Evolutionary conservation across 2,113 vertebrate species (phyloP), one percentile per base, ranked within the genome.

Genomic region (Lonchura striata): DNA sequence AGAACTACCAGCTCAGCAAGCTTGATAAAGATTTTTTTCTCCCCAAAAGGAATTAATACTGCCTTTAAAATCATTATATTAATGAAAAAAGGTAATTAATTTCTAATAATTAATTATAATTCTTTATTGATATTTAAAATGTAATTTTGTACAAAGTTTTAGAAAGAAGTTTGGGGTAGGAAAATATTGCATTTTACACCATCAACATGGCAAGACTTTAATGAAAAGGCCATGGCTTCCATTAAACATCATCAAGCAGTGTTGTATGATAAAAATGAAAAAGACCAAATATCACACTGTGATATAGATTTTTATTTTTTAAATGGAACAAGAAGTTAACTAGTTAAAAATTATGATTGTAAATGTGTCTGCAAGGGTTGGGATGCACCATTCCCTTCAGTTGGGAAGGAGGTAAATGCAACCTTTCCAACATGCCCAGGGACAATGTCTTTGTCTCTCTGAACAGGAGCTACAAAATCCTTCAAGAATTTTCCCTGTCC

Each of bases 371-470:
- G 39, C 41, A 76, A 1, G 13, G 23, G 16, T 13, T 70, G 69
- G 42, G n/a, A 54, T 81, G 42, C 39, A 37, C 15, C 59, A 13
- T 46, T 81, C 39, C 28, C 28, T 69, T 74, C 30, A 70, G 15
- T 3, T 63, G 39, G 18, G 27, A 94, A 70, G 68, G 3, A 59
- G 15, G 5, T 13, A 65, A 66, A 5, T 18, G 16, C 22, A 82
- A 44, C 30, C 7, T 54, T 50, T 53, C 54, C 50, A 53, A 9
- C 1, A 5, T 0, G 4, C 20, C 9, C 52, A 18, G 7, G 15
- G 31, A 59, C 28, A 12, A 37, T 44, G 2, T 16, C 30, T 74
- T 41, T 0, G 0, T 8, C 53, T 50, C 25, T 49, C 31, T 65
- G 37, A 94, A 79, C 4, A 66, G 14, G n/a, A 41, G 15, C 17